Conservation (phyloP, 2,888 invertebrate genomes). For the Coremacera marginata region DNA sequence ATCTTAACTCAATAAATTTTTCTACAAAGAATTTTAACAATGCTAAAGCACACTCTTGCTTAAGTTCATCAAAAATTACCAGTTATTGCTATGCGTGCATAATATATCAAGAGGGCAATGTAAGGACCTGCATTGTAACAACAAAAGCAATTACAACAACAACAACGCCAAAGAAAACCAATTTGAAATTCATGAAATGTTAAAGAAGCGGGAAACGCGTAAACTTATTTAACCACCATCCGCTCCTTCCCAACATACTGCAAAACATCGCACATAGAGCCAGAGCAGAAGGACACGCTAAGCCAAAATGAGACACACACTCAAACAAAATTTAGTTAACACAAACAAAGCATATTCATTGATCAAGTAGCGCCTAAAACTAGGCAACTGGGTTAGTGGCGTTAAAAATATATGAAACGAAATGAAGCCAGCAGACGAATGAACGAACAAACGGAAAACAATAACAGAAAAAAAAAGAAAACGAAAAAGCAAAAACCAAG, state of each 20-base stretch:
- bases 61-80: no score
- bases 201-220: constrained; percentile 18
- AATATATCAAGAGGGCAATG: background rate
- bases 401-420: background rate
- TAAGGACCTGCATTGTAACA: background rate
- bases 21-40: no score
- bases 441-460: background rate
- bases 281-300: background rate
- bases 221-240: no score
- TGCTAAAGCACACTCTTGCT: no score
- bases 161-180: background rate
- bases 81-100: constrained; percentile 6
- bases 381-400: constrained; percentile 14
- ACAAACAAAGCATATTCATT: background rate
- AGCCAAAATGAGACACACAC: background rate
- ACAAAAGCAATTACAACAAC: background rate
- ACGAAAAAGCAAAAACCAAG: background rate
- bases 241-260: no score
- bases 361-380: background rate
- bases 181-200: constrained; percentile 30
- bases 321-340: background rate
- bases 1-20: no score
- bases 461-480: background rate
- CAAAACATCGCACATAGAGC: background rate
- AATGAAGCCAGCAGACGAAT: background rate